Percentiles rank a stretch among this genome's conserved stretches.
Conservation (phyloP, 2,888 invertebrate species). For the Lasioglossum lativentre region DNA sequence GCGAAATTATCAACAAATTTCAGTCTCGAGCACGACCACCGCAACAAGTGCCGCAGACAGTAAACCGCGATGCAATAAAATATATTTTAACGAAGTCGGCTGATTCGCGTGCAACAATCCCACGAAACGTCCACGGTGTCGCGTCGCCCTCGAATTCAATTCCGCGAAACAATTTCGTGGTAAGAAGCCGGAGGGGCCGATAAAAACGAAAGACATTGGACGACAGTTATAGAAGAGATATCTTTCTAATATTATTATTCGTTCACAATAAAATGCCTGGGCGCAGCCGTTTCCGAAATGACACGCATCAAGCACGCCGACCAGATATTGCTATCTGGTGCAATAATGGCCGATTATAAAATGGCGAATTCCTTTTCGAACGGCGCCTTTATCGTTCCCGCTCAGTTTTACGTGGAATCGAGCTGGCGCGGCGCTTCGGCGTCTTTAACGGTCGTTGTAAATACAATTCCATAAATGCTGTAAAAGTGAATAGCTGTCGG, state of each 20-base stretch:
- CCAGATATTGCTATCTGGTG: conserved; percentile 23
- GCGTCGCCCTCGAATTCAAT: too few species aligned
- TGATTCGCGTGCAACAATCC: background rate
- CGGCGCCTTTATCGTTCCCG: conserved; percentile 13
- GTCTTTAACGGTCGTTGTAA: conserved; percentile 3
- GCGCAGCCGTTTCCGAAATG: background rate
- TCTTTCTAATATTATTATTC: conserved; percentile 7
- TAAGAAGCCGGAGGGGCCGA: background rate
- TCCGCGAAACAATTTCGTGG: background rate
- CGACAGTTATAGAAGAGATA: background rate
- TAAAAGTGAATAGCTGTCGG: background rate
- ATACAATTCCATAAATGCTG: conserved; percentile 27
- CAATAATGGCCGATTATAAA: conserved; percentile 17
- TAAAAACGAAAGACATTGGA: background rate
- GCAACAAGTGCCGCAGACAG: too few species aligned
- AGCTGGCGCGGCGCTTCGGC: background rate
- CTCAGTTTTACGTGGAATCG: conserved; percentile 4
- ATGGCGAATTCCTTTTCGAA: conserved; percentile 18
- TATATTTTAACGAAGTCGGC: background rate
- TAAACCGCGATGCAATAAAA: background rate
- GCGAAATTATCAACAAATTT: too few species aligned
- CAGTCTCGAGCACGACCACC: too few species aligned
- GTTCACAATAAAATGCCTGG: background rate
- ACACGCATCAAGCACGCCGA: background rate
- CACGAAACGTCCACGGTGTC: too few species aligned